Conservation (phyloP, 2,113 vertebrate species). For the Mystacornis crossleyi region DNA sequence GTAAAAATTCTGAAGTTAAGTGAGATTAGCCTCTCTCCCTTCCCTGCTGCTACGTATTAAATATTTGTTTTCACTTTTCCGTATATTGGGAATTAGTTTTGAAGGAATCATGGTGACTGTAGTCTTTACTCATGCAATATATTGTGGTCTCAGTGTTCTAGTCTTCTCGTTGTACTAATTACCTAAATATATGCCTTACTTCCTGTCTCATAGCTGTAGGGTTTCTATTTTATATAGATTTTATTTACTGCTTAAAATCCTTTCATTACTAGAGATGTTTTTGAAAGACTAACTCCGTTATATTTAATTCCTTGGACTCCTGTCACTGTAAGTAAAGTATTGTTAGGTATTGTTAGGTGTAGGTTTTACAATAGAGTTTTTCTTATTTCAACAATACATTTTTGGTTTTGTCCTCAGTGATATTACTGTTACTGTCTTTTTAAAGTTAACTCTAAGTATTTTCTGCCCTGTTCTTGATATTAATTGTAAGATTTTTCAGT, state of each 20-base stretch:
- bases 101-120: background rate
- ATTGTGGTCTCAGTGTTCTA: background rate
- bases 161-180: background rate
- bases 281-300: background rate
- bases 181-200: background rate
- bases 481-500: background rate
- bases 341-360: background rate
- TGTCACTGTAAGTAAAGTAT: background rate
- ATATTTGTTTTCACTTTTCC: background rate
- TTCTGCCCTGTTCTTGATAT: background rate
- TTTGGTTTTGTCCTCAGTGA: background rate
- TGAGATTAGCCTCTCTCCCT: background rate
- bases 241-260: background rate
- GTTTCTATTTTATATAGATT: background rate
- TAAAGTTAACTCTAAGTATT: background rate
- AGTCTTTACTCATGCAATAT: background rate
- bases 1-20: background rate
- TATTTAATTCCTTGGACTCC: background rate
- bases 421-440: background rate
- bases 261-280: background rate
- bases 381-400: background rate
- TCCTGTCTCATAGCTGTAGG: background rate
- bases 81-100: background rate
- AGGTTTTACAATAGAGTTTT: rapidly evolving
- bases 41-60: background rate